Evolutionary conservation across 1,140 invertebrate species (phyloP), one percentile per base, ranked within the genome.

Genomic region (Zelostemma sp.): DNA sequence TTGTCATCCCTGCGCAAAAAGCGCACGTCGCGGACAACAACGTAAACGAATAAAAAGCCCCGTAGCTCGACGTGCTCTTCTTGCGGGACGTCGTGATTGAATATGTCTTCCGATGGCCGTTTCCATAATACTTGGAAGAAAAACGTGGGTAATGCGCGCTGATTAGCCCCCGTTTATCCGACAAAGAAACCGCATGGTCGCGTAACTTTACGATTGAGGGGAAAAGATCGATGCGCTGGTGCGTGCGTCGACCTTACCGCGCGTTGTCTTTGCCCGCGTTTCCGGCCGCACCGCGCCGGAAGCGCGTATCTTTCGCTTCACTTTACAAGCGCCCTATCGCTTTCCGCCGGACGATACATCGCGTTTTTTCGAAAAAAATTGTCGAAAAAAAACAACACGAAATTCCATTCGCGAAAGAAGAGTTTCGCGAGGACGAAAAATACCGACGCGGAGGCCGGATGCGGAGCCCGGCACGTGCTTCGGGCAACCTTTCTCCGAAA

Each of bases 401-500:
- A 25, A 25, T 25, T 25, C 21, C 21, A 4, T 3, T 25, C 21
- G 21, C 8, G 21, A 25, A 25, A 25, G 21, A 8, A 8, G n/a
- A n/a, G n/a, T n/a, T n/a, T n/a, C n/a, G n/a, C n/a, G n/a, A n/a
- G n/a, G n/a, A n/a, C n/a, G 21, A 25, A 25, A 25, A 25, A 25
- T 25, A 8, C 21, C 31, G 53, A 57, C 50, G 61, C 57, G 41
- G 38, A 51, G 12, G 60, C 21, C 33, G 18, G 49, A 58, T 63
- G 46, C 46, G 6, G 6, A 8, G 40, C 40, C 11, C 21, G 25
- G 46, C 46, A 28, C 46, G 46, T 48, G 59, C 28, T 64, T 62
- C 68, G 60, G 57, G 47, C 56, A 62, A 72, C 74, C 74, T 74
- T 76, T 76, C 74, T 76, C 72, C 72, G 74, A 76, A 76, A 76